Base-by-base conservation (phyloP, 2,113 vertebrate species). In the Lichenostomus cassidix region DNA sequence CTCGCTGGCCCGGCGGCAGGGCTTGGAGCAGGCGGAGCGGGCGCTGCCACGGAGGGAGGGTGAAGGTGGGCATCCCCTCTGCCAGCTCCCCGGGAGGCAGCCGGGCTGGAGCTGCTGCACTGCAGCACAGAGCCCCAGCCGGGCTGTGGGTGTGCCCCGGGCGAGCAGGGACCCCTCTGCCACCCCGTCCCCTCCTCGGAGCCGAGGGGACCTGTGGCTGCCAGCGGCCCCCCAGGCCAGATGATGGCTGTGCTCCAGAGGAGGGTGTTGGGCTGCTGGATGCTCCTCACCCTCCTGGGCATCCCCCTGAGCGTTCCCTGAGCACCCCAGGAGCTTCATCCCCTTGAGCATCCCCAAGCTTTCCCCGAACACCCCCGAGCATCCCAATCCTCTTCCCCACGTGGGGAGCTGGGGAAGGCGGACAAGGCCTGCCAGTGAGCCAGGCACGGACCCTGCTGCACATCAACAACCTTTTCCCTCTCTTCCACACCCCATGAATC, bases 61-160 rank as follows among this genome's bases (percentile, higher is more conserved):
- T 25, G 91, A 79, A 76, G 87, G 49, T 31, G 58, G 46, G 62
- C 58, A 31, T 7, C 60, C 86, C 68, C 93, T 64, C 14, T 56
- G 82, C 39, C 78, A 33, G 50, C 70, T 86, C 60, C 73, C 69
- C 7, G 2, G 53, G 35, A 76, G 50, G 8, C 1, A 91, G 71
- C 39, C 19, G 41, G 80, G 70, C 75, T 44, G 67, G 80, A 44
- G 79, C 82, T 85, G 87, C 96, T 82, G 96, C 96, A 96, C 35
- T 94, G 94, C 95, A 94, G 90, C 86, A 46, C 25, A 5, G 24
- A 73, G 69, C 89, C 91, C 89, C 56, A 28, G 28, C 37, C 7
- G 4, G 64, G 21, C 35, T 14, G 4, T 2, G 5, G 52, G 28
- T 62, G 83, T 56, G 80, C 58, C 79, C 12, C 8, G 20, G 37